A percentile compares a stretch with the other conserved stretches of the same genome.
Conservation (phyloP, 2,113 vertebrate species). For the Sinocyclocheilus grahami region DNA sequence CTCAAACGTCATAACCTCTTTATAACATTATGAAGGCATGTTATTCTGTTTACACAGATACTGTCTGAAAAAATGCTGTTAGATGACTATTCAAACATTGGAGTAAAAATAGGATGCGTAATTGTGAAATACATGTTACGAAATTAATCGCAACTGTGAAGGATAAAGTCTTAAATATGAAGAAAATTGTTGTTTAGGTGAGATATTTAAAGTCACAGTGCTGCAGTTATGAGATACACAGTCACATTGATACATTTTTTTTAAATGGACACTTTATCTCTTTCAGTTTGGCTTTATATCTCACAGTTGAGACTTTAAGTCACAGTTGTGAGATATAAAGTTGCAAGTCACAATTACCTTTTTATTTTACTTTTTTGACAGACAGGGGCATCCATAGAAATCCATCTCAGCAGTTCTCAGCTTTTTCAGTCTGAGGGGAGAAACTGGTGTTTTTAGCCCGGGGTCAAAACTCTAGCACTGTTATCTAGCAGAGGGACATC, state of each 20-base stretch:
- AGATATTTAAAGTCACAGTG: no score
- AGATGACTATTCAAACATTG: background rate
- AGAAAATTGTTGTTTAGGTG: no score
- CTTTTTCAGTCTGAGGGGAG: constrained; percentile 31
- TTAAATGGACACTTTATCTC: no score
- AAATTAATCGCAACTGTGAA: background rate
- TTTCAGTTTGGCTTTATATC: no score
- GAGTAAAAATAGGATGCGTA: no score
- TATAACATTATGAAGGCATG: background rate
- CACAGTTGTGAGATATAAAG: background rate
- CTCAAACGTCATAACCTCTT: background rate
- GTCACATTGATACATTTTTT: no score
- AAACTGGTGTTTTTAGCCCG: constrained; percentile 15
- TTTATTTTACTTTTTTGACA: background rate
- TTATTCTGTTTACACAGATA: no score
- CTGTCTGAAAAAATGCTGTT: background rate
- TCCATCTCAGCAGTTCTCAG: constrained; percentile 11
- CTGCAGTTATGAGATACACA: no score
- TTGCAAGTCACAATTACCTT: background rate
- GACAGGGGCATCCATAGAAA: background rate
- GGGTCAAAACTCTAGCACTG: constrained; percentile 23
- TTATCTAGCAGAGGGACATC: constrained; percentile 39
- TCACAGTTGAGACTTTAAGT: background rate
- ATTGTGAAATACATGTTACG: no score
- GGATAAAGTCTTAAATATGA: background rate